These are phyloP conservation scores for Drosophila subsilvestris DNA, from an alignment of 2,888 invertebrate genomes.

Conservation along the genomic window DNA sequence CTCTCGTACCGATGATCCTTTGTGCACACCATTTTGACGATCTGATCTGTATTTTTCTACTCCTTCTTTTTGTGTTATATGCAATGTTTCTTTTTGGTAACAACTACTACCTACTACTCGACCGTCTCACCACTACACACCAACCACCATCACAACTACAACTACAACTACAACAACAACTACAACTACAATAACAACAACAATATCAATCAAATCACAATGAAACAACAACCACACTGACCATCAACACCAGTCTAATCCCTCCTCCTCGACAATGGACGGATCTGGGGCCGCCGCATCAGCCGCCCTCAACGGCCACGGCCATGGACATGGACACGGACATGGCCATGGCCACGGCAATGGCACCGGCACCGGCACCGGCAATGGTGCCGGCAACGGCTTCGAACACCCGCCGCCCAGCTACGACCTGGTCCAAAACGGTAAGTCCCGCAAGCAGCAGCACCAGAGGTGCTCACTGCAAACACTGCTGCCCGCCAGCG, in stretches of 20 bases:
- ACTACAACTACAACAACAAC: slow-evolving; percentile 46
- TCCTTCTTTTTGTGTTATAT: slow-evolving; percentile 63
- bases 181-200: slow-evolving; percentile 45
- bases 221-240: slow-evolving; percentile 30
- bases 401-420: slow-evolving; percentile 82
- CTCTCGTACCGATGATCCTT: slow-evolving; percentile 60
- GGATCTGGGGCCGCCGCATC: slow-evolving; percentile 80
- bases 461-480: slow-evolving; percentile 82
- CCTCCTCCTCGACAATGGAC: slow-evolving; percentile 82
- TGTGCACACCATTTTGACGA: slow-evolving; percentile 74
- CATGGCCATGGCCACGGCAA: slow-evolving; percentile 43
- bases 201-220: slow-evolving; percentile 27
- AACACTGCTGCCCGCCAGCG: slow-evolving; percentile 80
- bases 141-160: slow-evolving; percentile 43
- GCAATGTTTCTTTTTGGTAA: slow-evolving; percentile 71
- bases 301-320: slow-evolving; percentile 60
- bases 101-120: slow-evolving; percentile 48
- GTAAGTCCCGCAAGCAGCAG: slow-evolving; percentile 84
- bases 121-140: slow-evolving; percentile 34
- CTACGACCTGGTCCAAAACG: slow-evolving; percentile 84
- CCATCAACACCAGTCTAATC: slow-evolving; percentile 80
- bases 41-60: slow-evolving; percentile 64
- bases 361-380: slow-evolving; percentile 27
- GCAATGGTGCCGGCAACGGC: too few relatives aligned
- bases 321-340: slow-evolving; percentile 41